Evolutionary conservation across 2,797 vertebrate genomes (phyloP), one percentile per base, ranked within the genome.

Genomic region (Geotria australis): DNA sequence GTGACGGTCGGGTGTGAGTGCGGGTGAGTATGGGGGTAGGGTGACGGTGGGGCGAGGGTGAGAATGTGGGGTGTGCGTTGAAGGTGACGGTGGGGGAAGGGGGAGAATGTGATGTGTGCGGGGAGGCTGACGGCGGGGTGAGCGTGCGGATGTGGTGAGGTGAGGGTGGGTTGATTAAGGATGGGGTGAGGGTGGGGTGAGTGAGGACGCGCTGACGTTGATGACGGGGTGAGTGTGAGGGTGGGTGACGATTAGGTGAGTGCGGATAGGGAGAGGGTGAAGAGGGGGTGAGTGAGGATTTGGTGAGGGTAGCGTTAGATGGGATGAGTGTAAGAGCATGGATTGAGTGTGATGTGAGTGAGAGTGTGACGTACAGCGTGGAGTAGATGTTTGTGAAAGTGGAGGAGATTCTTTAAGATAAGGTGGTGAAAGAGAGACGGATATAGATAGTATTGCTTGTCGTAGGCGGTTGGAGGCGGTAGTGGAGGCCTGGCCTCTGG

Each of bases 91-190:
- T 7, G 12, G 49, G 12, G 15, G 15, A 11, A 51, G 48, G 11
- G 48, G 13, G 4, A 48, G 14, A 11, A n/a, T n/a, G n/a, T 9
- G 11, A 8, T 56, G n/a, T n/a, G 8, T 10, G 3, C 6, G 56
- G 56, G 14, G 8, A n/a, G 38, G 15, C 10, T 46, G 46, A 55
- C 8, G 12, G 14, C n/a, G n/a, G 12, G 83, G 81, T 83, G 85
- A 91, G 69, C 82, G 80, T 15, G 46, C 13, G 48, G 56, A 48
- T 45, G 53, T 45, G 46, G 55, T 48, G 15, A n/a, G 38, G 3
- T 58, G 47, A 13, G 48, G 47, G 24, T 38, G 13, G 12, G 46
- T 24, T 15, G 45, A 49, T 10, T 38, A 9, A 3, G 3, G 3
- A 46, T 56, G 56, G 6, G 56, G 14, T 9, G 11, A 8, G 56